These are phyloP conservation scores for Branchellion lobata DNA, from an alignment of 2,888 invertebrate genomes.

Conservation along the genomic window DNA sequence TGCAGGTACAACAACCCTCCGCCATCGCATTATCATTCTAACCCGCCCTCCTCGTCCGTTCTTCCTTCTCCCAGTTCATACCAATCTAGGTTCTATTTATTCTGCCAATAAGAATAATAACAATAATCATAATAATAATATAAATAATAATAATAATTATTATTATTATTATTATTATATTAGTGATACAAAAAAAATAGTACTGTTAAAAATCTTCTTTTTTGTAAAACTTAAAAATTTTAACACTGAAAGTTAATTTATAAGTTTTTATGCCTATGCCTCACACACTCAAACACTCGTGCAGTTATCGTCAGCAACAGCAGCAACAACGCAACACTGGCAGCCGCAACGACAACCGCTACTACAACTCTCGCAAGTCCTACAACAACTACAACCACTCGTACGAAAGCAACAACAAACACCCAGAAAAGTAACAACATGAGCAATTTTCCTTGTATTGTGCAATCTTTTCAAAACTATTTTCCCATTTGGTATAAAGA, in stretches of 20 bases:
- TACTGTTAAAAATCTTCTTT: not conserved
- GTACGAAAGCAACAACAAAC: not conserved
- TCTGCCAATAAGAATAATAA: not conserved
- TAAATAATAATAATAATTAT: no score
- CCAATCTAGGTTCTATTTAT: not conserved
- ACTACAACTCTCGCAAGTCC: not conserved
- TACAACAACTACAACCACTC: constrained; percentile 11
- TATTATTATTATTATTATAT: no score
- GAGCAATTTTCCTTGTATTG: no score
- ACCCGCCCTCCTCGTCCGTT: not conserved
- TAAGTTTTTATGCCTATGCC: no score
- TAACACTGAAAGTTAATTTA: not conserved
- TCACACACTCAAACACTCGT: no score
- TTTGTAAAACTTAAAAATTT: not conserved
- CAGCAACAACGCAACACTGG: not conserved
- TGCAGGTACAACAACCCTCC: not conserved
- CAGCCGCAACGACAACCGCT: not conserved
- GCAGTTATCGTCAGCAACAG: not conserved
- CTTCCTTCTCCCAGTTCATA: constrained; percentile 6
- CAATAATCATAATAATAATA: no score
- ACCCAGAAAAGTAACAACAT: no score
- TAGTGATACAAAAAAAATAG: no score
- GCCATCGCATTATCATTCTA: not conserved
- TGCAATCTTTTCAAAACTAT: no score
- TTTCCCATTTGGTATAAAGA: no score